These are phyloP conservation scores for Eristalis tenax DNA, from an alignment of 2,888 invertebrate genomes.

Conservation along the genomic window DNA sequence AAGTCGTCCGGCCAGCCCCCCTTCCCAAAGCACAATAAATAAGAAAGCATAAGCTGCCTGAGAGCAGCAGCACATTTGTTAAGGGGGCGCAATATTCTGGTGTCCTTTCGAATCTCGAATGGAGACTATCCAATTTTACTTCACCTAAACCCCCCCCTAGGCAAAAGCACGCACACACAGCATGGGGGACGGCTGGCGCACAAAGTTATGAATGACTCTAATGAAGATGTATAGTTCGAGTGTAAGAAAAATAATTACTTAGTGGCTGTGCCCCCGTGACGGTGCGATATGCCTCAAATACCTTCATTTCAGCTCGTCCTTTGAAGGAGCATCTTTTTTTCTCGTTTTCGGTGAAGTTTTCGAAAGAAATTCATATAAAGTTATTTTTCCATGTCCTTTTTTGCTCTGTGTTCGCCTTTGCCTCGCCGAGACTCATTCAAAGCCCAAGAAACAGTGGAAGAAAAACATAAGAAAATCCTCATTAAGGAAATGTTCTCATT, in stretches of 20 bases:
- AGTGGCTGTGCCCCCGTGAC: constrained; percentile 49
- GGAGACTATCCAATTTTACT: constrained; percentile 33
- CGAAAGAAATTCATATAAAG: constrained; percentile 25
- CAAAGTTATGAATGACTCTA: constrained; percentile 71
- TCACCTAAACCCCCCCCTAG: neutral
- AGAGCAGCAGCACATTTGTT: constrained; percentile 27
- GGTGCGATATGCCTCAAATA: neutral
- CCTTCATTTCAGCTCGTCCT: neutral
- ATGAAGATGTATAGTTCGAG: constrained; percentile 66
- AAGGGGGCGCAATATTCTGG: constrained; percentile 45
- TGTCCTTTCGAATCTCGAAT: constrained; percentile 32
- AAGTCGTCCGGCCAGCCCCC: constrained; percentile 11
- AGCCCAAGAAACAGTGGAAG: neutral
- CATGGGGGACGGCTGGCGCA: neutral
- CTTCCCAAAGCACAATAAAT: constrained; percentile 57
- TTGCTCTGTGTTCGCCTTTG: neutral
- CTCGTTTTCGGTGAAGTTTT: constrained; percentile 20
- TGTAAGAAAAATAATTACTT: constrained; percentile 69
- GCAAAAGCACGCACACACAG: neutral
- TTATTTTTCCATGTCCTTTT: constrained; percentile 24
- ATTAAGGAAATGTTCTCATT: constrained; percentile 69
- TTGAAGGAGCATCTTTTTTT: neutral
- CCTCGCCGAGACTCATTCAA: constrained; percentile 20
- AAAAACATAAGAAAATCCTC: constrained; percentile 54
- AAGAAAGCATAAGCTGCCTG: constrained; percentile 60